Base-by-base conservation (phyloP, 2,888 invertebrate genomes). In the Ferrisia virgata region DNA sequence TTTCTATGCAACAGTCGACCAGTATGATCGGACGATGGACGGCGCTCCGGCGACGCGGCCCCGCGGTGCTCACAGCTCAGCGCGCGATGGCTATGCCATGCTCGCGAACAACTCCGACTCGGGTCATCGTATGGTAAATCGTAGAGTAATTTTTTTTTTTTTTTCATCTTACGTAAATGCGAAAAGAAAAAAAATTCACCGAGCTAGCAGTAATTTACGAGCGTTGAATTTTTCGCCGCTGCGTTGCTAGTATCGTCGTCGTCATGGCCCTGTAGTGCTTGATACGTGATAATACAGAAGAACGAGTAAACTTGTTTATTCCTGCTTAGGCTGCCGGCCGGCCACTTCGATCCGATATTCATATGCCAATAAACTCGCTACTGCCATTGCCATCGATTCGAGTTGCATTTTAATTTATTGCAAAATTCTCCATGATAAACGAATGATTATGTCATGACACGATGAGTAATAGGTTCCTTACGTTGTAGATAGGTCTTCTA, bases 51-150 rank as follows among this genome's bases (percentile, higher is more conserved):
- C 64, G 64, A 28, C 2, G 53, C 9, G 22, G 53, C 22, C 9
- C 36, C 36, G 36, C 11, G n/a, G n/a, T n/a, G n/a, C n/a, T n/a
- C n/a, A n/a, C n/a, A 39, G 39, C 11, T 39, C 39, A 11, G 39
- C 5, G 5, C 39, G 11, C 53, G 9, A n/a, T n/a, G 15, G 6
- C 53, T 8, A n/a, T n/a, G 6, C 13, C 15, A n/a, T n/a, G 53
- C 18, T n/a, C n/a, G n/a, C n/a, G n/a, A n/a, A n/a, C n/a, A n/a
- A n/a, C n/a, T n/a, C n/a, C n/a, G n/a, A n/a, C n/a, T n/a, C 18
- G 36, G 72, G 72, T 76, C 72, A 76, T 76, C 72, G 72, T 36
- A 76, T 33, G 33, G 72, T 76, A 36, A 72, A 72, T 36, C 36
- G 72, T 36, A 36, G n/a, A n/a, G 36, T 31, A 18, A 76, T 76